These are phyloP conservation scores for Anomalospiza imberbis DNA, from an alignment of 2,797 vertebrate genomes.

Conservation along the genomic window DNA sequence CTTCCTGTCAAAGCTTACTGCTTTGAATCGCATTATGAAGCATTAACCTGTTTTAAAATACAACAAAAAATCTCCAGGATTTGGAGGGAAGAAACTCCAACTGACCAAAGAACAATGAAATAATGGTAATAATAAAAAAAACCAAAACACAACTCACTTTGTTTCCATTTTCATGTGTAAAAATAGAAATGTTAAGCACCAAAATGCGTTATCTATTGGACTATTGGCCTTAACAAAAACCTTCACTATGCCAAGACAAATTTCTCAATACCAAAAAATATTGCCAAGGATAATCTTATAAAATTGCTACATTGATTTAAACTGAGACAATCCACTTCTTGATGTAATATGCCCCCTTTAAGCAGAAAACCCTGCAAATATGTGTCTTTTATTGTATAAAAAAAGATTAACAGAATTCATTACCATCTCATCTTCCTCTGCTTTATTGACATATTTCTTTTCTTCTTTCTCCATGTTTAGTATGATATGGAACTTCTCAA, in stretches of 20 bases:
- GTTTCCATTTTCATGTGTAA: not conserved
- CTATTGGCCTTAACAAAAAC: not conserved
- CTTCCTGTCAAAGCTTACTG: not conserved
- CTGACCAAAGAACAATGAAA: not conserved
- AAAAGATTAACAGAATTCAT: not conserved
- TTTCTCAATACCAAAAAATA: not conserved
- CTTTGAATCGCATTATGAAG: not conserved
- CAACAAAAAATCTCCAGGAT: not conserved
- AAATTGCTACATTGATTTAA: not conserved
- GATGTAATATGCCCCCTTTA: not conserved
- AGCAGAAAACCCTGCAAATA: not conserved
- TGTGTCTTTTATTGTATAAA: not conserved
- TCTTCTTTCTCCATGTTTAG: constrained; percentile 92
- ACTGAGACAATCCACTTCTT: not conserved
- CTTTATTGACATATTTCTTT: constrained; percentile 88
- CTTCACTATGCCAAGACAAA: not conserved
- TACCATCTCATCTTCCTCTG: constrained; percentile 97
- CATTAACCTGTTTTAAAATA: not conserved
- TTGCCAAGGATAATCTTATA: not conserved
- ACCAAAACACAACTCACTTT: not conserved
- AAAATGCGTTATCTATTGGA: not conserved
- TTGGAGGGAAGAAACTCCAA: not conserved
- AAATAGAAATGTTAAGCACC: not conserved
- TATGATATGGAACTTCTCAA: constrained; percentile 21
- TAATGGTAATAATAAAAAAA: not conserved